Conservation (phyloP, 2,888 invertebrate species). For the Diploptera punctata region DNA sequence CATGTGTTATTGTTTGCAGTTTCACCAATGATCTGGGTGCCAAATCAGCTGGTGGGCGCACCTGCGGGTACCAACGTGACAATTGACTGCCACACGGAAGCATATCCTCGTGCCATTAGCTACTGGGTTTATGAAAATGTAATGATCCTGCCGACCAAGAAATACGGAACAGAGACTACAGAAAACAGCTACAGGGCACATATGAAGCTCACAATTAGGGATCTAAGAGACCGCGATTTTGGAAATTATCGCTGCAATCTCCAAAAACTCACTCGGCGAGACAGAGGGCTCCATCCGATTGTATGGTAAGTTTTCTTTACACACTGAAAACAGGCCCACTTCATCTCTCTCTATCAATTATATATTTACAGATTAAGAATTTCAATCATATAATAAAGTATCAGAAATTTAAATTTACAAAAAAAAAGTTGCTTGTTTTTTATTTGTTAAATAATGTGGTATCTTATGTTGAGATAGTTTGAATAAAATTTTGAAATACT, state of each 20-base stretch:
- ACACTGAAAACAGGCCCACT: no score
- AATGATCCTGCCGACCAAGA: slow-evolving; percentile 89
- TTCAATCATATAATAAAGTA: no score
- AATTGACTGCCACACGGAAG: slow-evolving; percentile 92
- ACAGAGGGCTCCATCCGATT: slow-evolving; percentile 92
- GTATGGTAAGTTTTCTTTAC: slow-evolving; percentile 87
- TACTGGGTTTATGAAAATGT: slow-evolving; percentile 92
- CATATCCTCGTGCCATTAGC: slow-evolving; percentile 89
- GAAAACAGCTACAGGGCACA: slow-evolving; percentile 89
- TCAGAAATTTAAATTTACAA: no score
- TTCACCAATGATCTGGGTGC: slow-evolving; percentile 94
- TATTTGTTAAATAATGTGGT: no score
- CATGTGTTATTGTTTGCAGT: no score
- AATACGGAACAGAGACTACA: slow-evolving; percentile 81
- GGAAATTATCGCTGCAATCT: slow-evolving; percentile 92
- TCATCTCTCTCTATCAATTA: no score
- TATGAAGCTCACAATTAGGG: slow-evolving; percentile 88
- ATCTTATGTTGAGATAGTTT: no score
- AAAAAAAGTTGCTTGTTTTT: no score
- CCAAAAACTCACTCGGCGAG: slow-evolving; percentile 92
- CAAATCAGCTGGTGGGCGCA: slow-evolving; percentile 91
- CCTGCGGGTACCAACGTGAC: slow-evolving; percentile 90
- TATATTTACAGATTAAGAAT: no score
- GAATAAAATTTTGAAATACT: no score
- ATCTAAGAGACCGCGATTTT: slow-evolving; percentile 83